phyloP scores from a whole-genome alignment of 2,888 invertebrate genomes.

The Nemoura dubitans region DNA sequence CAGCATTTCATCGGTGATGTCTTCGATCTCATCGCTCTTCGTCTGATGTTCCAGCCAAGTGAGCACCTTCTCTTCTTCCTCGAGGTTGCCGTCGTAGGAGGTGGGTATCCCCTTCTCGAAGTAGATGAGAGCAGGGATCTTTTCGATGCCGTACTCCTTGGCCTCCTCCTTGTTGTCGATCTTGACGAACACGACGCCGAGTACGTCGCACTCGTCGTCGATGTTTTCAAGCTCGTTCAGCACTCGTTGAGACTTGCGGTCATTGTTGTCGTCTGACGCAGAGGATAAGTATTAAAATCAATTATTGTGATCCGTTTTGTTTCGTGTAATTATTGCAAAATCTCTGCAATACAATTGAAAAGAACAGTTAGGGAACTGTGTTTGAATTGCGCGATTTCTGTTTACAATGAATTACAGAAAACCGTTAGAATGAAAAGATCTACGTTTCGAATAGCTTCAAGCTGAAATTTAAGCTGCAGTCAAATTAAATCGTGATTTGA shows the following conservation, averaged over 20 bases:
- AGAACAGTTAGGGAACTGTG: too few relatives aligned
- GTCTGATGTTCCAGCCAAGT: slow-evolving; percentile 87
- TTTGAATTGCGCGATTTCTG: too few relatives aligned
- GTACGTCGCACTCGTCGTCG: slow-evolving; percentile 89
- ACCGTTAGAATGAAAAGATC: too few relatives aligned
- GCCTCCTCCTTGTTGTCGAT: slow-evolving; percentile 92
- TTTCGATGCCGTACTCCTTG: slow-evolving; percentile 89
- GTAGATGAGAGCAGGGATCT: slow-evolving; percentile 85
- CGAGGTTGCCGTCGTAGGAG: slow-evolving; percentile 69
- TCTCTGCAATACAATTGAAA: too few relatives aligned
- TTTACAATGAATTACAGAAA: too few relatives aligned
- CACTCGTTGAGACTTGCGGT: slow-evolving; percentile 84
- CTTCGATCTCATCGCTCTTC: slow-evolving; percentile 91
- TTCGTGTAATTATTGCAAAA: too few relatives aligned
- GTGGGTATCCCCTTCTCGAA: slow-evolving; percentile 58
- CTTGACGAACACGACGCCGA: slow-evolving; percentile 91
- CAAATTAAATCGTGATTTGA: too few relatives aligned
- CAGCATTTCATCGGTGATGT: slow-evolving; percentile 93
- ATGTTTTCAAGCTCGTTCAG: slow-evolving; percentile 91
- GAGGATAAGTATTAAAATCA: slow-evolving; percentile 48
- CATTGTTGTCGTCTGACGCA: slow-evolving; percentile 83
- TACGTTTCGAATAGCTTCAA: too few relatives aligned
- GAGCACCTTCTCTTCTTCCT: slow-evolving; percentile 88
- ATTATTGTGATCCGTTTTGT: too few relatives aligned
- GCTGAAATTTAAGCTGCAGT: background rate